phyloP scores from a whole-genome alignment of 2,888 invertebrate genomes.

The Rotaria magnacalcarata region DNA sequence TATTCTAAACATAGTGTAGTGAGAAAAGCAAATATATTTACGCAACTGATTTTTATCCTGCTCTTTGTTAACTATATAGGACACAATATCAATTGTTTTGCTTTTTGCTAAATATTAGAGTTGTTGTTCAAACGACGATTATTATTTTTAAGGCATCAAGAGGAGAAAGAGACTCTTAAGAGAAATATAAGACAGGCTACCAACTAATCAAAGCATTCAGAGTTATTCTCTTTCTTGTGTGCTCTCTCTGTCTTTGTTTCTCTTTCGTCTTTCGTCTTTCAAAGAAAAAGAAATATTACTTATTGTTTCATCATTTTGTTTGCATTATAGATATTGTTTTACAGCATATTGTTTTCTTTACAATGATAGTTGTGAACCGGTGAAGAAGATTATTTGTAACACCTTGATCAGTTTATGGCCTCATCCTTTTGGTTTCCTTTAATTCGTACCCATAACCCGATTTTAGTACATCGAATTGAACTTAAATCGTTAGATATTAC shows the following conservation, averaged over 20 bases:
- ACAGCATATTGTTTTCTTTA: background rate
- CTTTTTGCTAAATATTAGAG: background rate
- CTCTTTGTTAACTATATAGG: too few species aligned
- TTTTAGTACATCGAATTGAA: background rate
- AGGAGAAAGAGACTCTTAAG: background rate
- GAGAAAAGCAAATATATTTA: background rate
- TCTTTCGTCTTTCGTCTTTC: background rate
- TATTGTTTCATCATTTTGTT: background rate
- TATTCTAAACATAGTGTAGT: background rate
- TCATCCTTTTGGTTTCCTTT: background rate
- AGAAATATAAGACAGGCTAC: background rate
- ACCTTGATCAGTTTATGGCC: background rate
- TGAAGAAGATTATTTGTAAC: background rate
- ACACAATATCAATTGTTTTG: background rate
- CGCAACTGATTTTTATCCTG: background rate
- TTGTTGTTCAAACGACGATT: background rate
- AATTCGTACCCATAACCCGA: background rate
- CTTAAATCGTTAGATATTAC: background rate
- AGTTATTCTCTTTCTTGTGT: background rate
- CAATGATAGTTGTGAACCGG: background rate
- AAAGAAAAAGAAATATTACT: background rate
- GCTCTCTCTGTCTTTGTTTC: background rate
- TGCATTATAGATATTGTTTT: too few species aligned
- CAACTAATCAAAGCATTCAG: background rate
- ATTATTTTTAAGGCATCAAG: background rate